phyloP scores from a whole-genome alignment of 2,888 invertebrate genomes.

The Cephus sareptanus region DNA sequence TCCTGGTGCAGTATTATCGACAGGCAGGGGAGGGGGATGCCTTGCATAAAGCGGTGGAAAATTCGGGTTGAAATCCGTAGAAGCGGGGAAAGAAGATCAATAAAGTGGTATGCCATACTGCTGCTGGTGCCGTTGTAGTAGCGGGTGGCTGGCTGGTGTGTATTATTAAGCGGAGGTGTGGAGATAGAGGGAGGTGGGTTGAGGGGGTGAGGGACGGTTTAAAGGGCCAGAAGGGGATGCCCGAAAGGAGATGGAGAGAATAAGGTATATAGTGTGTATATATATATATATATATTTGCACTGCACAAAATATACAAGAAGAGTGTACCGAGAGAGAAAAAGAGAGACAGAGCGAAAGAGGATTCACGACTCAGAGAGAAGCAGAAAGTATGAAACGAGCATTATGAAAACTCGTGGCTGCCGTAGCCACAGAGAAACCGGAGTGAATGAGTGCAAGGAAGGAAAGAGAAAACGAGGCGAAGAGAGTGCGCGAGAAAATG shows the following conservation, averaged over 20 bases:
- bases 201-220: conserved; percentile 21
- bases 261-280: conserved; percentile 5
- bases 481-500: conserved; percentile 22
- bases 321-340: conserved; percentile 16
- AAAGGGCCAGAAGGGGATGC: conserved; percentile 24
- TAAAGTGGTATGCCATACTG: conserved; percentile 57
- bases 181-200: conserved; percentile 33
- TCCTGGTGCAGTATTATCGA: background rate
- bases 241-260: conserved; percentile 18
- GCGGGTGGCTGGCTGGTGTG: conserved; percentile 49
- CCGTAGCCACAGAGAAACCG: conserved; percentile 11
- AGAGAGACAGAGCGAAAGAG: conserved; percentile 25
- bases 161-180: conserved; percentile 56
- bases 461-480: conserved; percentile 14
- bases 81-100: conserved; percentile 60
- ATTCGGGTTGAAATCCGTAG: conserved; percentile 57
- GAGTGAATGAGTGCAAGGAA: conserved; percentile 11
- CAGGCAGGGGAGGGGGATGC: background rate
- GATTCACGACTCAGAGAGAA: conserved; percentile 15
- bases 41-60: conserved; percentile 57
- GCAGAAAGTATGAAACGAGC: conserved; percentile 45
- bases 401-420: conserved; percentile 33
- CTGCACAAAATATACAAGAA: background rate
- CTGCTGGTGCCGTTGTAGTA: conserved; percentile 41
- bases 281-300: background rate